Conservation (phyloP, 1,140 invertebrate genomes). For the Drosophila pandora region DNA sequence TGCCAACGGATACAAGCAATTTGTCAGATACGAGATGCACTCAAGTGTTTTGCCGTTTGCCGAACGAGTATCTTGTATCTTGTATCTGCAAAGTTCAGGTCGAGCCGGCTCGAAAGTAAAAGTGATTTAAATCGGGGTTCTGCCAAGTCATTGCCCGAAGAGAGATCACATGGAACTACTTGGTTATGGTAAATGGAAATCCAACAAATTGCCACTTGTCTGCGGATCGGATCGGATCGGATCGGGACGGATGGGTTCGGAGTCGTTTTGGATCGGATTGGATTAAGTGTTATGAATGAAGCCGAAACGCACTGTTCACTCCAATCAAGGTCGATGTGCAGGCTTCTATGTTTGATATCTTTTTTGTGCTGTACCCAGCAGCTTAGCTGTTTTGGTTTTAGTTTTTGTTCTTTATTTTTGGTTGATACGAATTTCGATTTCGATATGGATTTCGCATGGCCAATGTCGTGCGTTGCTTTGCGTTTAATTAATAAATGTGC, state of each 20-base stretch:
- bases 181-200: constrained; percentile 30
- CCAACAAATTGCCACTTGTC: constrained; percentile 51
- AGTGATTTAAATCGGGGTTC: constrained; percentile 41
- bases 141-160: constrained; percentile 58
- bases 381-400: not conserved
- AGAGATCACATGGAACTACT: constrained; percentile 31
- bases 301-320: constrained; percentile 35
- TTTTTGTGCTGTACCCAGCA: constrained; percentile 12
- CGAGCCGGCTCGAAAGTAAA: constrained; percentile 60
- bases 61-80: constrained; percentile 8
- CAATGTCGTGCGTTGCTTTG: constrained; percentile 62
- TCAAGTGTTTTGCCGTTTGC: constrained; percentile 35
- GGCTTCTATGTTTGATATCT: constrained; percentile 72
- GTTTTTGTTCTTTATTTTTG: constrained; percentile 15
- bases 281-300: constrained; percentile 60
- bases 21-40: constrained; percentile 58
- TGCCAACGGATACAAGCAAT: constrained; percentile 68
- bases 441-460: constrained; percentile 59
- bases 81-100: constrained; percentile 47
- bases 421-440: constrained; percentile 49
- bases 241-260: not conserved
- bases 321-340: constrained; percentile 67
- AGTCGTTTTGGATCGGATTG: constrained; percentile 14
- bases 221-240: constrained; percentile 1
- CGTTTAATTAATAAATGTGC: constrained; percentile 72